phyloP scores from a whole-genome alignment of 2,113 vertebrate genomes.

The Cariama cristata region DNA sequence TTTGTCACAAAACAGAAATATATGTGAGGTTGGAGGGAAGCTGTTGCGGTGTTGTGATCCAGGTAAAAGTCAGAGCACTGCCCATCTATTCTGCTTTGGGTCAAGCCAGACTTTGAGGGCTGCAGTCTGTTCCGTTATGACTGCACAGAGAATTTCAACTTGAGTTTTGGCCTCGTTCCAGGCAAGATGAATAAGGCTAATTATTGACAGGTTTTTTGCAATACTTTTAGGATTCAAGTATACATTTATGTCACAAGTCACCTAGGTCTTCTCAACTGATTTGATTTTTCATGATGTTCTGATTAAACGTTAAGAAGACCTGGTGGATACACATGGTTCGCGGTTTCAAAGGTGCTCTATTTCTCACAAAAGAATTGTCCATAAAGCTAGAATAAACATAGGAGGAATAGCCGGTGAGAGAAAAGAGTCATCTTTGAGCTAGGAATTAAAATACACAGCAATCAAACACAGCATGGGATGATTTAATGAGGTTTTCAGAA shows the following conservation, averaged over 20 bases:
- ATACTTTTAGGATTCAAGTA: not conserved
- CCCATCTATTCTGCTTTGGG: not conserved
- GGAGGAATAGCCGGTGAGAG: not conserved
- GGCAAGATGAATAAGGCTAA: not conserved
- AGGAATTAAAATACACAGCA: not conserved
- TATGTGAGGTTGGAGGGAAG: not conserved
- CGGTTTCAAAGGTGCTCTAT: not conserved
- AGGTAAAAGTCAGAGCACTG: not conserved
- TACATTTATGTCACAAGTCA: not conserved
- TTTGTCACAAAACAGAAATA: not conserved
- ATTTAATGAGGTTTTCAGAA: not conserved
- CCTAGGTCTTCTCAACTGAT: not conserved
- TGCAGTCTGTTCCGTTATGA: not conserved
- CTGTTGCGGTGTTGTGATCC: not conserved
- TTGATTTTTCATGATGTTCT: not conserved
- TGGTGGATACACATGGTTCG: not conserved
- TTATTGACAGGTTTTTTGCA: not conserved
- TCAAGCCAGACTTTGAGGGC: not conserved
- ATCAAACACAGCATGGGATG: not conserved
- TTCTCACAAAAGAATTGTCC: not conserved
- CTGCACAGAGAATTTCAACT: not conserved
- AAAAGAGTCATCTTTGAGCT: not conserved
- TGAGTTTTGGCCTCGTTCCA: not conserved
- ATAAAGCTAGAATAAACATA: not conserved
- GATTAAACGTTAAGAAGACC: not conserved